Evolutionary conservation across 2,797 vertebrate genomes (phyloP).

Genomic region (Poeciliopsis gracilis): DNA sequence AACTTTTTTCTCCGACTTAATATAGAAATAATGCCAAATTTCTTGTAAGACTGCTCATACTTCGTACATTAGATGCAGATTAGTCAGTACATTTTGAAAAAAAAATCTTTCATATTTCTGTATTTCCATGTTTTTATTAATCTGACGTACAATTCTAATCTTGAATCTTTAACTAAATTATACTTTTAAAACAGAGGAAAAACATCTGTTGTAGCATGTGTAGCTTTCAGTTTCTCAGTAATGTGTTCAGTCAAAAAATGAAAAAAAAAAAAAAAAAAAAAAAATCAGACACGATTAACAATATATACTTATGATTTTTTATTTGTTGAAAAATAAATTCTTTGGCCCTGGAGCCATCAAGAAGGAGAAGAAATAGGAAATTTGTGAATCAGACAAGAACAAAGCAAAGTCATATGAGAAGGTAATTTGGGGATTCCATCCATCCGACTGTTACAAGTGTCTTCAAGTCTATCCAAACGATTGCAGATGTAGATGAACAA

Average conservation of each 20-base stretch:
- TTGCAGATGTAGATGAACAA: not conserved
- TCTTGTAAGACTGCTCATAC: too few relatives aligned
- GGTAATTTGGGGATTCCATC: not conserved
- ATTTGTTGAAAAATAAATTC: slow-evolving; percentile 5
- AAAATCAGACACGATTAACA: not conserved
- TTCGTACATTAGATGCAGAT: not conserved
- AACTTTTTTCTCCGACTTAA: not conserved
- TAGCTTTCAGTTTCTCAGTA: not conserved
- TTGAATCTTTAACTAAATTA: not conserved
- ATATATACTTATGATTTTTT: not conserved
- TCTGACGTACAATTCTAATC: not conserved
- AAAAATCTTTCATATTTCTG: not conserved
- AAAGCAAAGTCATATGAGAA: not conserved
- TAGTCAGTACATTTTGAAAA: not conserved
- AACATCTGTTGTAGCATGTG: not conserved
- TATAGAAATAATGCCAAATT: too few relatives aligned
- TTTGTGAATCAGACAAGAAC: not conserved
- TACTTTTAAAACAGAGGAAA: not conserved
- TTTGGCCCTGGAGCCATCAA: not conserved
- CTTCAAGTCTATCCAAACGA: not conserved
- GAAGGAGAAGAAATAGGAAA: slow-evolving; percentile 1
- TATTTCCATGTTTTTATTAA: not conserved
- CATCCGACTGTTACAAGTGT: not conserved
- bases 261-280: not conserved
- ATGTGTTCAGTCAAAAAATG: not conserved